A percentile compares a stretch with the other conserved stretches of the same genome.
These are phyloP conservation scores for Orius laevigatus DNA, from an alignment of 1,140 invertebrate species.

Conservation along the genomic window DNA sequence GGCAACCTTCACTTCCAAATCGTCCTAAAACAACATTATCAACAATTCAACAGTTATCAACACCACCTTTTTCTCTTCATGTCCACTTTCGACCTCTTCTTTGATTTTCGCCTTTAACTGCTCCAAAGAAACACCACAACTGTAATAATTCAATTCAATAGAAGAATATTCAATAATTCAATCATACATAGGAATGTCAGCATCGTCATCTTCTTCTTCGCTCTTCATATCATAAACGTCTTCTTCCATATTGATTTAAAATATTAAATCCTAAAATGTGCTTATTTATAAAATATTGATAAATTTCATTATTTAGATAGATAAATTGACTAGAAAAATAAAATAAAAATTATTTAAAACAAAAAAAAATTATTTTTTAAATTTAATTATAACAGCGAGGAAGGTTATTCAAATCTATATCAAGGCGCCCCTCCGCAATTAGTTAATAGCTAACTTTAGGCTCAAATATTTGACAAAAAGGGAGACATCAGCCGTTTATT, in stretches of 20 bases:
- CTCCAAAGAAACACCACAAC: constrained; percentile 3
- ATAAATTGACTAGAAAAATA: too few relatives aligned
- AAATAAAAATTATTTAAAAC: too few relatives aligned
- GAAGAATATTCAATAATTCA: not conserved
- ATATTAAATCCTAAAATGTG: not conserved
- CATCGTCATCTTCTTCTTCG: constrained; percentile 5
- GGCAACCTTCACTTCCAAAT: constrained; percentile 6
- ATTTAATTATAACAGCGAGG: too few relatives aligned
- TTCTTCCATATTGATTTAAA: constrained; percentile 1
- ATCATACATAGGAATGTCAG: constrained; percentile 1
- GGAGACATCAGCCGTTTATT: too few relatives aligned
- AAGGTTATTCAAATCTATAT: too few relatives aligned
- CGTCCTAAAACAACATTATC: not conserved
- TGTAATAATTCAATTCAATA: too few relatives aligned
- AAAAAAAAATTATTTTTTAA: too few relatives aligned
- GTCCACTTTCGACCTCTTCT: constrained; percentile 2
- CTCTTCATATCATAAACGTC: not conserved
- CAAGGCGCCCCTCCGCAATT: too few relatives aligned
- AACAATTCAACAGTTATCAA: not conserved
- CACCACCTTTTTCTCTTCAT: constrained; percentile 1
- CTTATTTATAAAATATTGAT: too few relatives aligned
- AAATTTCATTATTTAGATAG: too few relatives aligned
- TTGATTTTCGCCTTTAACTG: constrained; percentile 6
- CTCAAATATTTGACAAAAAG: too few relatives aligned
- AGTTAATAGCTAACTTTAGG: too few relatives aligned